Evolutionary conservation across 1,140 invertebrate species (phyloP).

Genomic region (Dreissena polymorpha): DNA sequence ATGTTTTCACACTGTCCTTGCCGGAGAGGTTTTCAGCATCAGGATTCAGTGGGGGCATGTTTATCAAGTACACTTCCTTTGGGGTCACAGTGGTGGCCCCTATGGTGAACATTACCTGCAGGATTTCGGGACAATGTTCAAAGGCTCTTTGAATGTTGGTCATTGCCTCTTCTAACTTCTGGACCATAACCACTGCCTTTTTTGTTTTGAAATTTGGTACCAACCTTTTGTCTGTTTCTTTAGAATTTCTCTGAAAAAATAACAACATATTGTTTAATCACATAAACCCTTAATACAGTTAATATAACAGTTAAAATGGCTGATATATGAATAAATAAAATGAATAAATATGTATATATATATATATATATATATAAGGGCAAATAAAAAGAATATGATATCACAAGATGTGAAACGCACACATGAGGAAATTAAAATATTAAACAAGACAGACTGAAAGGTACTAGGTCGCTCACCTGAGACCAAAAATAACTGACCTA

Average conservation of each 20-base stretch:
- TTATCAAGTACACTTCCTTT: slow-evolving; percentile 71
- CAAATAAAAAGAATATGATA: no score
- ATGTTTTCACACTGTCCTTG: slow-evolving; percentile 60
- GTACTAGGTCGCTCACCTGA: no score
- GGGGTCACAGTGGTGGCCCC: slow-evolving; percentile 71
- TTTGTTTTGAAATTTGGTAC: slow-evolving; percentile 22
- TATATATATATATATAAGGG: no score
- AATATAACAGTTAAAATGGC: not conserved
- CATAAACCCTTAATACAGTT: not conserved
- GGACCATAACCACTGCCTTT: slow-evolving; percentile 58
- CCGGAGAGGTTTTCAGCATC: slow-evolving; percentile 66
- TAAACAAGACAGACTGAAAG: no score
- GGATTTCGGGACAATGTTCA: slow-evolving; percentile 69
- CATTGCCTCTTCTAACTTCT: slow-evolving; percentile 64
- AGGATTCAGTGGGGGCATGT: slow-evolving; percentile 66
- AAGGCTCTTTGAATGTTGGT: slow-evolving; percentile 65
- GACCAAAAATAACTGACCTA: no score
- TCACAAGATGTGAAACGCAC: not conserved
- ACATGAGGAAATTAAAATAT: no score
- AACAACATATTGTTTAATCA: not conserved
- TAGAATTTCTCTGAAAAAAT: not conserved
- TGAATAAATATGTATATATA: no score
- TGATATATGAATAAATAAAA: not conserved
- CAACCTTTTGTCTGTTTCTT: no score
- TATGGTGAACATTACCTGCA: slow-evolving; percentile 63